phyloP scores from a whole-genome alignment of 1,140 invertebrate species.

The Drosophila triauraria region DNA sequence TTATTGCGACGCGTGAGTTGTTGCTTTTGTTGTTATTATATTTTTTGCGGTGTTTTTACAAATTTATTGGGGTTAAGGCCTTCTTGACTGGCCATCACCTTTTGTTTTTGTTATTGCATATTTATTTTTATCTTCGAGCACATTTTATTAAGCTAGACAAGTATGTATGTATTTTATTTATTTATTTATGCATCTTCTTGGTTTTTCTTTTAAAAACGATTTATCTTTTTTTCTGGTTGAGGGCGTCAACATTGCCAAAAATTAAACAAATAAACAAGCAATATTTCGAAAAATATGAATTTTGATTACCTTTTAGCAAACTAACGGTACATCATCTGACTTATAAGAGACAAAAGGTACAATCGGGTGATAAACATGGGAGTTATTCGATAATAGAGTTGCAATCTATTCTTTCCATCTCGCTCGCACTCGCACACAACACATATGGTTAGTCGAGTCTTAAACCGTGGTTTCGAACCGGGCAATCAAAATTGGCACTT shows the following conservation, averaged over 20 bases:
- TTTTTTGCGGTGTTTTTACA: slow-evolving; percentile 52
- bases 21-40: slow-evolving; percentile 28
- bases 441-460: no score
- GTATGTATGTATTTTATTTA: slow-evolving; percentile 7
- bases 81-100: slow-evolving; percentile 55
- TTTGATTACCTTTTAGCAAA: no score
- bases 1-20: slow-evolving; percentile 10
- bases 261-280: background rate
- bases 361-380: no score
- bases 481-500: no score
- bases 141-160: slow-evolving; percentile 27
- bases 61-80: slow-evolving; percentile 76
- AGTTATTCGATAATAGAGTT: no score
- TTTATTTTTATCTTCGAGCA: slow-evolving; percentile 48
- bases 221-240: slow-evolving; percentile 33
- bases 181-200: background rate
- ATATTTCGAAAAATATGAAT: background rate
- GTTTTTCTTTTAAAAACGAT: slow-evolving; percentile 56
- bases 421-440: background rate
- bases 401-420: no score
- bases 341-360: no score
- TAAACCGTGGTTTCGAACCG: background rate
- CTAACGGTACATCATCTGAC: no score
- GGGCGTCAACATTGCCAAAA: slow-evolving; percentile 17
- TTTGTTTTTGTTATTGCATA: slow-evolving; percentile 36